Conservation (phyloP, 1,140 invertebrate genomes). For the Heliothis subflexa region DNA sequence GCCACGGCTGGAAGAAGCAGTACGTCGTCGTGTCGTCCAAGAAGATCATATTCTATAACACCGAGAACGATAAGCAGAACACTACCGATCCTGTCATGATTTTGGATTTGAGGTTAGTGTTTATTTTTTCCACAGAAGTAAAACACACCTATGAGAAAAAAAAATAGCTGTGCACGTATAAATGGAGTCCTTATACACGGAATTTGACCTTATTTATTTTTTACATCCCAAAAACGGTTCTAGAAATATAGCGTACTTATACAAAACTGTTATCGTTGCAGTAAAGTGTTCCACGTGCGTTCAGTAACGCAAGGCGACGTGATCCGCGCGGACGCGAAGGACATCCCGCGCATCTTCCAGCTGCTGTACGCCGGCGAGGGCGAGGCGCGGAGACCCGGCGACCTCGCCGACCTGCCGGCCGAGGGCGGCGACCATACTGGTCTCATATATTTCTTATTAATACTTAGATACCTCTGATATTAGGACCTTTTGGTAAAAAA, state of each 20-base stretch:
- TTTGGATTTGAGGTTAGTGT: slow-evolving; percentile 95
- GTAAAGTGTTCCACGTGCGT: slow-evolving; percentile 99
- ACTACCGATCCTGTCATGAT: slow-evolving; percentile 96
- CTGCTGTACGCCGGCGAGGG: slow-evolving; percentile 97
- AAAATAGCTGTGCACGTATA: too few species aligned
- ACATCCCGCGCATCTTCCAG: slow-evolving; percentile 99
- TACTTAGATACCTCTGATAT: background rate
- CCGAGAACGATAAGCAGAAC: slow-evolving; percentile 97
- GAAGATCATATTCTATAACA: slow-evolving; percentile 99
- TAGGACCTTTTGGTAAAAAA: too few species aligned
- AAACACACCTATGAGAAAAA: too few species aligned
- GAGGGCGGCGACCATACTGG: slow-evolving; percentile 74
- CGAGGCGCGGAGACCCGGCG: slow-evolving; percentile 94
- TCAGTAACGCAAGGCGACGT: slow-evolving; percentile 99
- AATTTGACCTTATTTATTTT: too few species aligned
- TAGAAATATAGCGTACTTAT: background rate
- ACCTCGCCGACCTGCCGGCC: slow-evolving; percentile 78
- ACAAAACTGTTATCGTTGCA: slow-evolving; percentile 78
- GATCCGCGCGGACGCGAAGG: slow-evolving; percentile 98
- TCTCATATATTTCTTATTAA: slow-evolving; percentile 33
- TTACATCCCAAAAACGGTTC: too few species aligned
- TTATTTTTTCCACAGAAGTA: background rate
- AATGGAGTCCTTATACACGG: too few species aligned
- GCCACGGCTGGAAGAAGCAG: slow-evolving; percentile 98
- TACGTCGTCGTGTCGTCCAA: slow-evolving; percentile 98